These are phyloP conservation scores for Flabesymbios commensalis DNA, from an alignment of 2,888 invertebrate species.

Conservation along the genomic window DNA sequence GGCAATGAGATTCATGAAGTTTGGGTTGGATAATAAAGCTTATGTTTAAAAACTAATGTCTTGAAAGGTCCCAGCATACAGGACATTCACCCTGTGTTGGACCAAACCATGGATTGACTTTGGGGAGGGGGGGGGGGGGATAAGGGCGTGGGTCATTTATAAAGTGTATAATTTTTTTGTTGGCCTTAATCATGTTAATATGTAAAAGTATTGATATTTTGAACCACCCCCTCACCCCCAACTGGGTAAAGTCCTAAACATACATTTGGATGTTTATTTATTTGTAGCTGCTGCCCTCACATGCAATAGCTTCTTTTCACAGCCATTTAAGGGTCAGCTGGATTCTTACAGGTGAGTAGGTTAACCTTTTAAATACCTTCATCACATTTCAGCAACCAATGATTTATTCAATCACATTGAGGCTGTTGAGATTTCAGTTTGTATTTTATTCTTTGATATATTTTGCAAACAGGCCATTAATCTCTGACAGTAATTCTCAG, in stretches of 20 bases:
- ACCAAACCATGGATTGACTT: neutral
- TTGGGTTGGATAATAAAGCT: too few species aligned
- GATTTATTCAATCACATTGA: too few species aligned
- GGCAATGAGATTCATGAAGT: too few species aligned
- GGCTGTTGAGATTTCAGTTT: too few species aligned
- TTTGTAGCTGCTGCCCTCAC: conserved; percentile 79
- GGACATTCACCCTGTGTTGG: neutral
- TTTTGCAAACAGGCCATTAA: too few species aligned
- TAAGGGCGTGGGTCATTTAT: neutral
- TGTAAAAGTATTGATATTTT: neutral
- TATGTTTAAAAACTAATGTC: too few species aligned
- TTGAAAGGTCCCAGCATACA: too few species aligned
- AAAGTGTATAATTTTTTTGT: neutral
- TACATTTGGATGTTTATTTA: too few species aligned
- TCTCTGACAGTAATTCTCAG: too few species aligned
- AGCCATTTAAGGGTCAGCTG: conserved; percentile 73
- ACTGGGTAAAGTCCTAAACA: too few species aligned
- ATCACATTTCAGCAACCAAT: neutral
- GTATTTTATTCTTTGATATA: too few species aligned
- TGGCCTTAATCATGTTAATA: neutral
- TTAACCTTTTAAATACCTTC: neutral
- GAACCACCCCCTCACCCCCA: too few species aligned
- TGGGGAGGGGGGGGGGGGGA: neutral
- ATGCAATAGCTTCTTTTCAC: conserved; percentile 78
- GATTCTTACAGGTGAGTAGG: conserved; percentile 54